phyloP scores from a whole-genome alignment of 2,113 vertebrate genomes.

The Neodon shergylaensis region DNA sequence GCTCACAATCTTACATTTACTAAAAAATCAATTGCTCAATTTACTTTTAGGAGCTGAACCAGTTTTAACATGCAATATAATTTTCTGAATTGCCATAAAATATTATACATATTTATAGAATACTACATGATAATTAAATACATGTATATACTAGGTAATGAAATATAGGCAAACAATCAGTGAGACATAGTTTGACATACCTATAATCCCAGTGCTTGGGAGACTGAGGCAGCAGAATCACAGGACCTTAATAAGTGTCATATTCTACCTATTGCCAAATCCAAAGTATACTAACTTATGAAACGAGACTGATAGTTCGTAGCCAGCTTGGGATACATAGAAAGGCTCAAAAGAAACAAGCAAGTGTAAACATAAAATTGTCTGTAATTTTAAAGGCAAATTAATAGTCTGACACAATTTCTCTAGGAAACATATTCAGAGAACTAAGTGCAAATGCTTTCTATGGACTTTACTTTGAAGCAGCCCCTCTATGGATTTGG shows the following conservation, averaged over 20 bases:
- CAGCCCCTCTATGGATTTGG: background rate
- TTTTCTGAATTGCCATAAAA: background rate
- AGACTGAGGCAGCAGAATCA: too few relatives aligned
- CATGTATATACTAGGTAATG: background rate
- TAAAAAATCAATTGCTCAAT: background rate
- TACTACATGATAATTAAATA: background rate
- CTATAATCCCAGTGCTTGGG: background rate
- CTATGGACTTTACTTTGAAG: background rate
- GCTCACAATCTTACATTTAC: background rate
- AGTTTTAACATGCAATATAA: background rate
- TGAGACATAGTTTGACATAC: background rate
- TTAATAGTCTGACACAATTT: background rate
- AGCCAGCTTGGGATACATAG: background rate
- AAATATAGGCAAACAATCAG: background rate
- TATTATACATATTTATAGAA: background rate
- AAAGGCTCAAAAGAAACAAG: background rate
- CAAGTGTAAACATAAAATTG: background rate
- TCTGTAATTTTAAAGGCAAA: background rate
- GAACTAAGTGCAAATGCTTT: background rate
- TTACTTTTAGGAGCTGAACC: background rate
- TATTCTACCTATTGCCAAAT: background rate
- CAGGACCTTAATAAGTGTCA: background rate
- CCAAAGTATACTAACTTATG: background rate
- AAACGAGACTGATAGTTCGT: background rate
- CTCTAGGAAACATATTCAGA: background rate